These are phyloP conservation scores for Tamias sibiricus DNA, from an alignment of 2,113 vertebrate species.

Conservation along the genomic window DNA sequence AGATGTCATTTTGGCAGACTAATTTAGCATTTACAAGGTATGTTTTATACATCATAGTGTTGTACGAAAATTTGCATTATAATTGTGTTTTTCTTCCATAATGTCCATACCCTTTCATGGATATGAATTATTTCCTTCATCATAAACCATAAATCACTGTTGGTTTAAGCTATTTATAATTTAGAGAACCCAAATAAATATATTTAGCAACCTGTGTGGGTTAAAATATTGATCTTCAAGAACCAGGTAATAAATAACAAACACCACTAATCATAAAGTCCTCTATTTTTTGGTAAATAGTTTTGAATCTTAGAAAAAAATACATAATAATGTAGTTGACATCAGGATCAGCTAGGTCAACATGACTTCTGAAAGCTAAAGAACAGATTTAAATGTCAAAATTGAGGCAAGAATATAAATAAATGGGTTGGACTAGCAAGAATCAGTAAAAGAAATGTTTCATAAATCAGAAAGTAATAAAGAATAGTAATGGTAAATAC, in stretches of 20 bases:
- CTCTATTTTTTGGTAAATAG: neutral
- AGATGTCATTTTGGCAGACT: neutral
- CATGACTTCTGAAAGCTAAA: neutral
- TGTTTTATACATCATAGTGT: neutral
- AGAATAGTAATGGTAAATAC: neutral
- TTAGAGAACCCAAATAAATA: neutral
- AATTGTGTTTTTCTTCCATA: neutral
- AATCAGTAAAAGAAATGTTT: neutral
- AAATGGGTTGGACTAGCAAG: neutral
- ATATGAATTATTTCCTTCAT: slow-evolving; percentile 9
- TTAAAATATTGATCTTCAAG: neutral
- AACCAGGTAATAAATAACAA: neutral
- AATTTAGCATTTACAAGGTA: neutral
- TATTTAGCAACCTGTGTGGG: neutral
- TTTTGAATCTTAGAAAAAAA: neutral
- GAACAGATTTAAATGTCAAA: neutral
- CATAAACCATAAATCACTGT: neutral
- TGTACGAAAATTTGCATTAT: neutral
- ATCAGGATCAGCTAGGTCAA: neutral
- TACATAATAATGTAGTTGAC: neutral
- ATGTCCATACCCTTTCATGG: neutral
- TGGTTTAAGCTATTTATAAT: neutral
- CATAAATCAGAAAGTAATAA: neutral
- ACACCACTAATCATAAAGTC: neutral
- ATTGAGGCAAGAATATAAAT: neutral